phyloP scores from a whole-genome alignment of 2,888 invertebrate genomes.

The Athetis lepigone region DNA sequence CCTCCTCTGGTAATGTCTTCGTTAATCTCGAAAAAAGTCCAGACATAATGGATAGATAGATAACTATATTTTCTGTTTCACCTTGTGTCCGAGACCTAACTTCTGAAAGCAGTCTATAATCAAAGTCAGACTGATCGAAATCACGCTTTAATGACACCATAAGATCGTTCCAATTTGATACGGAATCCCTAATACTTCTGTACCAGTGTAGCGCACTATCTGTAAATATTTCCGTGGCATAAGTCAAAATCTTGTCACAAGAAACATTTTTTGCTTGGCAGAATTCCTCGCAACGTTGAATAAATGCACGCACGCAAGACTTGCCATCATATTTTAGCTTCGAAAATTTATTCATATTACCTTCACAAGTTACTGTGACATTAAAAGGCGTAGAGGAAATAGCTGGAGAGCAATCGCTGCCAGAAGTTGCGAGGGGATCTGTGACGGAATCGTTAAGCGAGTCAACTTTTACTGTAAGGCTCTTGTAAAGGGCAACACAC shows the following conservation, averaged over 20 bases:
- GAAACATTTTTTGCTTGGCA: not conserved
- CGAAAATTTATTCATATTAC: not conserved
- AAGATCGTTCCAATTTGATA: not conserved
- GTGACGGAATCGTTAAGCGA: not conserved
- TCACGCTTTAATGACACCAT: not conserved
- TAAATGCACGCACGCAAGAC: constrained; percentile 3
- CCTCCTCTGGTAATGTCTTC: too few relatives aligned
- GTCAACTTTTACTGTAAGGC: not conserved
- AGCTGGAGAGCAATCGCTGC: not conserved
- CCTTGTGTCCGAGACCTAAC: too few relatives aligned
- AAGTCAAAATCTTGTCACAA: not conserved
- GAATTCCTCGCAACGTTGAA: not conserved
- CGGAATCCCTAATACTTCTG: not conserved
- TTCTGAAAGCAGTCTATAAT: not conserved
- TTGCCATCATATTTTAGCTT: too few relatives aligned
- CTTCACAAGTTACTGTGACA: not conserved
- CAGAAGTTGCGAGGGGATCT: not conserved
- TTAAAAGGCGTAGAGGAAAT: not conserved
- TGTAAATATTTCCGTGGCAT: not conserved
- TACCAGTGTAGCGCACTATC: not conserved
- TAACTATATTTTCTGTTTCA: too few relatives aligned
- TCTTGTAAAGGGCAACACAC: not conserved
- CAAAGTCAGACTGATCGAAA: not conserved
- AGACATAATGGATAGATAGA: too few relatives aligned
- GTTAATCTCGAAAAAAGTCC: too few relatives aligned